phyloP scores from a whole-genome alignment of 2,113 vertebrate species.

The Onychostoma macrolepis region DNA sequence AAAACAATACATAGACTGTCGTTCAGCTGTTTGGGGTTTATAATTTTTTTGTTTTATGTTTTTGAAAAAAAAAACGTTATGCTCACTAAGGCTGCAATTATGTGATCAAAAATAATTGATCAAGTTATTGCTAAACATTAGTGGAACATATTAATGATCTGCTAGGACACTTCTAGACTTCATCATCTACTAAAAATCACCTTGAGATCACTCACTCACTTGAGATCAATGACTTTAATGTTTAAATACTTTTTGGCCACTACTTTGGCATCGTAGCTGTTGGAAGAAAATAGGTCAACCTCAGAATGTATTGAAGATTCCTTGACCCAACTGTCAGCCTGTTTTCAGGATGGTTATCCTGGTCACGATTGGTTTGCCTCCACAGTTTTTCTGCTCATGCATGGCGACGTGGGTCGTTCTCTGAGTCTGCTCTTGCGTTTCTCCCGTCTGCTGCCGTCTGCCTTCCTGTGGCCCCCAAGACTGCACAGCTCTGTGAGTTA shows the following conservation, averaged over 20 bases:
- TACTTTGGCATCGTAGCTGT: neutral
- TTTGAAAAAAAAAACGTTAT: neutral
- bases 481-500: slow-evolving; percentile 87
- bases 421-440: slow-evolving; percentile 81
- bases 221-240: too few relatives aligned
- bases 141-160: neutral
- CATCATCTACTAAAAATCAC: neutral
- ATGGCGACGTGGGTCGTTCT: slow-evolving; percentile 80
- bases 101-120: neutral
- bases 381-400: slow-evolving; percentile 89
- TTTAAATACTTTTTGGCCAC: too few relatives aligned
- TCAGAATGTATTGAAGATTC: slow-evolving; percentile 58
- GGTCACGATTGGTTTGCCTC: slow-evolving; percentile 92
- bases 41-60: neutral
- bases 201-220: neutral
- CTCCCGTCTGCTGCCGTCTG: slow-evolving; percentile 84
- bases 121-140: neutral
- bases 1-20: neutral
- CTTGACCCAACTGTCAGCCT: slow-evolving; percentile 81
- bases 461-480: slow-evolving; percentile 89
- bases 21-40: neutral
- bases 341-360: slow-evolving; percentile 73
- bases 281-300: neutral
- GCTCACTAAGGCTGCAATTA: neutral
- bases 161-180: neutral